Evolutionary conservation across 2,888 invertebrate genomes (phyloP).

Genomic region (Cacoxenus indagator): DNA sequence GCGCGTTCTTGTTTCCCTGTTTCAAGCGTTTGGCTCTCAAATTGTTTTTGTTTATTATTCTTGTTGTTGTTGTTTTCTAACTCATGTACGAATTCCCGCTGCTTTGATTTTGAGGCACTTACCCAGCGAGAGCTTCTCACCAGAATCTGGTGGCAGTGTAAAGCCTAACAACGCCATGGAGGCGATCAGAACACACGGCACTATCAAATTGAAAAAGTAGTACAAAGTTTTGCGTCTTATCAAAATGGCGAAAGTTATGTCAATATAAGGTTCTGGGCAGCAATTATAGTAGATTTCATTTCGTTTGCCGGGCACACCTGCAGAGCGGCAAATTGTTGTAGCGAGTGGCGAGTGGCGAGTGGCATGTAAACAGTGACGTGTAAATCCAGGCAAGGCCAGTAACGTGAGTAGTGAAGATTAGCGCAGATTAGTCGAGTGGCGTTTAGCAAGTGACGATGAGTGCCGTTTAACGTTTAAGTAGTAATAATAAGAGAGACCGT

Average conservation of each 20-base stretch:
- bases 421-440: too few species aligned
- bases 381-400: too few species aligned
- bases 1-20: too few species aligned
- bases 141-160: constrained; percentile 98
- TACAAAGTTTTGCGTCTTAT: constrained; percentile 97
- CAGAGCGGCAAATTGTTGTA: background rate
- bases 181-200: constrained; percentile 98
- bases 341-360: background rate
- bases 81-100: background rate
- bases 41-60: constrained; percentile 10
- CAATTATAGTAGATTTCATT: constrained; percentile 97
- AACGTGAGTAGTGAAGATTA: too few species aligned
- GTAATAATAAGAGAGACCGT: too few species aligned
- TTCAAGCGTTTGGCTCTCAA: too few species aligned
- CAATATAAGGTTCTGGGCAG: constrained; percentile 97
- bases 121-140: constrained; percentile 99
- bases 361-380: background rate
- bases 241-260: constrained; percentile 97
- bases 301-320: constrained; percentile 93
- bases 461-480: too few species aligned
- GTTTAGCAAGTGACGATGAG: too few species aligned
- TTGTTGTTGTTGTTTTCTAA: constrained; percentile 22
- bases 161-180: constrained; percentile 99
- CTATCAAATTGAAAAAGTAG: constrained; percentile 99
- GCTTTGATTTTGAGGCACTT: constrained; percentile 58